phyloP scores from a whole-genome alignment of 2,113 vertebrate genomes.

The Passer domesticus region DNA sequence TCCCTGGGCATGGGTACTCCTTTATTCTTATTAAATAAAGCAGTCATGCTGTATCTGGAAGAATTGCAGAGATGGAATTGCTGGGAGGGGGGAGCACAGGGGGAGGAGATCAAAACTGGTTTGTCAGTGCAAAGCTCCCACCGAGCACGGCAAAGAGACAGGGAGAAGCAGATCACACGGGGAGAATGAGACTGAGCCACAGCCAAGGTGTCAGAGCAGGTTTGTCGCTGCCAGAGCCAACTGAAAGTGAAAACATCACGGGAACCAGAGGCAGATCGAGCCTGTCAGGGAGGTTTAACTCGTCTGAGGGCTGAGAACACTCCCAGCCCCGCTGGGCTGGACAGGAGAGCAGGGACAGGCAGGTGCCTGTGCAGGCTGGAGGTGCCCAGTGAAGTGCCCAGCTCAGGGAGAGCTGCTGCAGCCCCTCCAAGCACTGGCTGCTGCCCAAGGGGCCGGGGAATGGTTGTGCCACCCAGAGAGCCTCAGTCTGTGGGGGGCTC shows the following conservation, averaged over 20 bases:
- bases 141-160: not conserved
- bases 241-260: conserved; percentile 76
- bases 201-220: conserved; percentile 84
- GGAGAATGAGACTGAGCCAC: conserved; percentile 62
- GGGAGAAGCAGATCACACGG: not conserved
- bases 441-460: not conserved
- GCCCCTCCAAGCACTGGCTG: not conserved
- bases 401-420: not conserved
- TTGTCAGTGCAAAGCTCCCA: conserved; percentile 45
- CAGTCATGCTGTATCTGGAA: not conserved
- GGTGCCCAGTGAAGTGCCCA: rapidly evolving
- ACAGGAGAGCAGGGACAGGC: conserved; percentile 7
- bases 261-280: conserved; percentile 83
- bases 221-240: conserved; percentile 83
- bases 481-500: rapidly evolving
- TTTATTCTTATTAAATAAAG: conserved; percentile 5
- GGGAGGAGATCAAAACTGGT: conserved; percentile 10
- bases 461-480: rapidly evolving
- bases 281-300: conserved; percentile 91
- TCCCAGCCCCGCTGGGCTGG: not conserved
- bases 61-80: not conserved
- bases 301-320: conserved; percentile 74
- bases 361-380: not conserved
- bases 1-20: not conserved
- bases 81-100: not conserved